These are phyloP conservation scores for Lucinisca nassula DNA, from an alignment of 2,888 invertebrate genomes.

Conservation along the genomic window DNA sequence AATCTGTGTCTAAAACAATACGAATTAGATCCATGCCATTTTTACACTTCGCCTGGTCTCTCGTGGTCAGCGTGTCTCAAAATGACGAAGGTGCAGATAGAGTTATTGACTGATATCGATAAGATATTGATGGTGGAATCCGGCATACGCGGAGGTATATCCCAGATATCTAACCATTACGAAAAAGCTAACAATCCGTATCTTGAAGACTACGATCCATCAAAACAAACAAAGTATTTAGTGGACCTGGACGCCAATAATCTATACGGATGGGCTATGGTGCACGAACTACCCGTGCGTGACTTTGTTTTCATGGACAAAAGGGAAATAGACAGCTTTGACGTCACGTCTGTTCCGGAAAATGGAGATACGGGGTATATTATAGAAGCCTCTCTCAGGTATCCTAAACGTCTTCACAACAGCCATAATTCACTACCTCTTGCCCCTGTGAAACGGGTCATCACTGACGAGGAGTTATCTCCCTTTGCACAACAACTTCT, in stretches of 20 bases:
- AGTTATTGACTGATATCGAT: slow-evolving; percentile 20
- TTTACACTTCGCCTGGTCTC: background rate
- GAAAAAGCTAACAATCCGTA: slow-evolving; percentile 20
- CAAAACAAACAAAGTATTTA: slow-evolving; percentile 10
- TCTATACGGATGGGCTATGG: slow-evolving; percentile 43
- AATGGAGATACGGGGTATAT: slow-evolving; percentile 36
- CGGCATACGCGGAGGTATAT: slow-evolving; percentile 14
- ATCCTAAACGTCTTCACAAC: slow-evolving; percentile 34
- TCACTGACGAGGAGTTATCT: slow-evolving; percentile 22
- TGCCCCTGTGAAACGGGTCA: slow-evolving; percentile 18
- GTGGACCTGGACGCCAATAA: slow-evolving; percentile 28
- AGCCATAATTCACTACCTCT: slow-evolving; percentile 32
- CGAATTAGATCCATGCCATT: background rate
- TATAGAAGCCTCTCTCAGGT: slow-evolving; percentile 38
- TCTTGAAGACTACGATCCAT: background rate
- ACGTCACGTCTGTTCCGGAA: background rate
- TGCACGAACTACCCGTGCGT: slow-evolving; percentile 29
- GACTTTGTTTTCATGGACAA: slow-evolving; percentile 24
- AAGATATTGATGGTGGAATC: slow-evolving; percentile 10
- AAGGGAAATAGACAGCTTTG: slow-evolving; percentile 33
- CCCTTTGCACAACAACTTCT: slow-evolving; percentile 27
- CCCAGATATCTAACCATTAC: background rate
- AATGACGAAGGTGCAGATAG: slow-evolving; percentile 9
- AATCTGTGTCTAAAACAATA: background rate
- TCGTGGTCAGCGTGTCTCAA: slow-evolving; percentile 22